Percentiles rank a stretch among this genome's conserved stretches.
Evolutionary conservation across 2,888 invertebrate genomes (phyloP).

Genomic region (Galeruca laticollis): DNA sequence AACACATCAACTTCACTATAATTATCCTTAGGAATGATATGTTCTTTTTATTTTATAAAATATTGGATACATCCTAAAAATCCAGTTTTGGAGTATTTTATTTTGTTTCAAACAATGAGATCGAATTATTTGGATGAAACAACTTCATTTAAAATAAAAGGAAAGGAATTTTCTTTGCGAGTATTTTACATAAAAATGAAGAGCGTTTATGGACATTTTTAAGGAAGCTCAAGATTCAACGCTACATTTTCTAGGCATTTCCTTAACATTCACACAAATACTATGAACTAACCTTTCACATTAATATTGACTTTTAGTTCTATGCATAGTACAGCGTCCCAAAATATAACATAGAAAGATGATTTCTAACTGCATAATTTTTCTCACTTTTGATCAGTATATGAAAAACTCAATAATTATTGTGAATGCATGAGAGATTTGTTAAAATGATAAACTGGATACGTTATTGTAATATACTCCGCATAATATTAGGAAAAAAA

Average conservation of each 20-base stretch:
- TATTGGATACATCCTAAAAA: constrained; percentile 35
- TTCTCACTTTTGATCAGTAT: too few species aligned
- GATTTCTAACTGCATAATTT: not conserved
- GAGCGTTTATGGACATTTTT: not conserved
- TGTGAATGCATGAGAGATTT: too few species aligned
- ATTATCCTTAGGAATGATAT: constrained; percentile 46
- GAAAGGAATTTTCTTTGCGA: not conserved
- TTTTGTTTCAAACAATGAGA: not conserved
- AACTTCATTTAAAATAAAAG: too few species aligned
- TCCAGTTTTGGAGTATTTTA: constrained; percentile 4
- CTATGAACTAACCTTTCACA: not conserved
- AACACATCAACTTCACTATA: constrained; percentile 25
- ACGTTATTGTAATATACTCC: too few species aligned
- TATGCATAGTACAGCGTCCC: not conserved
- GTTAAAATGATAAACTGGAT: too few species aligned
- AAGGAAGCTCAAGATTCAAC: not conserved
- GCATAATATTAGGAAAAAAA: too few species aligned
- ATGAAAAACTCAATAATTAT: too few species aligned
- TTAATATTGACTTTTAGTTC: not conserved
- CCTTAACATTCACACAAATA: not conserved
- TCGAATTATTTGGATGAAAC: not conserved
- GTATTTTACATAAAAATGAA: not conserved
- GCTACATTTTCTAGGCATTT: not conserved
- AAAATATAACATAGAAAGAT: not conserved
- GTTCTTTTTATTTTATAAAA: constrained; percentile 41